Base-by-base conservation (phyloP, 2,797 vertebrate genomes). In the Pogoniulus pusillus region DNA sequence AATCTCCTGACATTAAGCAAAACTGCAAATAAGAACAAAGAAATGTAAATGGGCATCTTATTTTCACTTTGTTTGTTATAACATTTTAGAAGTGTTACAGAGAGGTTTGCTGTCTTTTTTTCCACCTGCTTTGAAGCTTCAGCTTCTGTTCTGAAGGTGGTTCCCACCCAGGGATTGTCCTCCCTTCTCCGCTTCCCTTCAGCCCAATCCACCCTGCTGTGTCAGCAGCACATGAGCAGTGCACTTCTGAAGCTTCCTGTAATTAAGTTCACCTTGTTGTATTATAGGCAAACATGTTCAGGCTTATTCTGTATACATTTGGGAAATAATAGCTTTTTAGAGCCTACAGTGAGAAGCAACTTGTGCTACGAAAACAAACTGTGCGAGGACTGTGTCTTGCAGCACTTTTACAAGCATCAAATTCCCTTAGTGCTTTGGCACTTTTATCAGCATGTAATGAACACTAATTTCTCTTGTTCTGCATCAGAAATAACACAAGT, bases 1-100 rank as follows among this genome's bases (percentile, higher is more conserved):
- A 95, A 80, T 94, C 93, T 96, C 95, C 83, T 96, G 92, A 96
- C 90, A 91, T 68, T 88, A 93, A 90, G 65, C 43, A 57, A 86
- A 91, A 89, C 58, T 1, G 0, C 76, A 95, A 95, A 92, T 82
- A 80, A 91, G 93, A 96, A 96, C 92, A 96, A 96, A 96, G 90
- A 90, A 65, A 94, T 93, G 89, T 90, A 96, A 95, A 96, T 95
- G 51, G 85, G 76, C 58, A 89, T 26, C 69, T 60, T 90, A 82
- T 93, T 91, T 92, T 88, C 78, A 59, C 71, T 89, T 82, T 81
- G 45, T 88, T 92, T 85, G 91, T 91, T 92, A 66, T 63, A 93
- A 41, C 71, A 39, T 85, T 93, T 91, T 57, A 82, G 75, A 88
- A 92, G 90, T 32, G 27, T 66, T 90, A 47, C 49, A 34, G 54